A percentile compares a stretch with the other conserved stretches of the same genome.
Conservation (phyloP, 1,140 invertebrate species). For the Octopus bimaculoides region DNA sequence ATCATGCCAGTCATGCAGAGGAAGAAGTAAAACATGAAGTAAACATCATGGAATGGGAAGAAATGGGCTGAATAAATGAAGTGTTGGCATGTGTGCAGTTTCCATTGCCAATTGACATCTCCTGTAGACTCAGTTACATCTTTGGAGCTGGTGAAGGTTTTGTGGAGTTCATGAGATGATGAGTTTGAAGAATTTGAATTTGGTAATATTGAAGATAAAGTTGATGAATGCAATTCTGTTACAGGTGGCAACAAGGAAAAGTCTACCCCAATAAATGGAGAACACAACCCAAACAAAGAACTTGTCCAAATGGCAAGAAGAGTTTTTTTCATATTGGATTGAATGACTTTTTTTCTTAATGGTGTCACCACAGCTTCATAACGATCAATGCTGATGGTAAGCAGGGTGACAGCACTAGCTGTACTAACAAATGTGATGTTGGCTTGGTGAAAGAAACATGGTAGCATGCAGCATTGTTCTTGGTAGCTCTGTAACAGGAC, state of each 20-base stretch:
- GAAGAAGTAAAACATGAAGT: constrained; percentile 6
- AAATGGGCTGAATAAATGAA: not conserved
- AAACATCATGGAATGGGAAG: constrained; percentile 8
- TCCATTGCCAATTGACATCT: not conserved
- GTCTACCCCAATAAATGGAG: not conserved
- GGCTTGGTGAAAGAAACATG: constrained; percentile 5
- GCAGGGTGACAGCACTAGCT: constrained; percentile 10
- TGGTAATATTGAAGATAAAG: not conserved
- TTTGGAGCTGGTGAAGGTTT: not conserved
- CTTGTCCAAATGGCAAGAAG: not conserved
- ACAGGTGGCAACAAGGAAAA: not conserved
- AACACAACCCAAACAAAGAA: not conserved
- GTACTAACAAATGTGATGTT: constrained; percentile 7
- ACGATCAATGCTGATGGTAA: constrained; percentile 3
- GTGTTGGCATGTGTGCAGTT: not conserved
- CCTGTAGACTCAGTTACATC: not conserved
- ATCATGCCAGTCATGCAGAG: not conserved
- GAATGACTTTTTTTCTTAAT: constrained; percentile 1
- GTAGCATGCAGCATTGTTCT: not conserved
- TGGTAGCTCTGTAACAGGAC: not conserved
- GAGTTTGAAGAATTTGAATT: not conserved
- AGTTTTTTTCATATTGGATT: not conserved
- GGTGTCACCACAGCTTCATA: constrained; percentile 10
- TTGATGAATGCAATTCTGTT: not conserved
- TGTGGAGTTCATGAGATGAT: not conserved